Percentiles rank a stretch among this genome's conserved stretches.
Conservation (phyloP, 2,113 vertebrate species). For the Chaetodon auriga region DNA sequence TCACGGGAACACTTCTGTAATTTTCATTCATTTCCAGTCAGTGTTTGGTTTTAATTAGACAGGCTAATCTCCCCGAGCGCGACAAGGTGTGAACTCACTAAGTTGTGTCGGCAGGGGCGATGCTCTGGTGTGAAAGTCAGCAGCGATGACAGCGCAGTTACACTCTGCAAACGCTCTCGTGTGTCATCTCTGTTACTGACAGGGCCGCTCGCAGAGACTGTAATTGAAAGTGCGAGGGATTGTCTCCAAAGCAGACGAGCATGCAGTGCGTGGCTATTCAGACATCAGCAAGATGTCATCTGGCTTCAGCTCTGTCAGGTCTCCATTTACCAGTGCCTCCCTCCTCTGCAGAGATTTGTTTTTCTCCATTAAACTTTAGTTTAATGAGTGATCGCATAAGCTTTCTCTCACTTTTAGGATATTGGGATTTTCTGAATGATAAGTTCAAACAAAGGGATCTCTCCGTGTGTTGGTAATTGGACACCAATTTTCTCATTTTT, state of each 20-base stretch:
- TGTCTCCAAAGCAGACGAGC: background rate
- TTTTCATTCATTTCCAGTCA: slow-evolving; percentile 6
- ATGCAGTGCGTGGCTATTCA: background rate
- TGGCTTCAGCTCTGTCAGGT: background rate
- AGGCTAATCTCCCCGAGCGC: slow-evolving; percentile 8
- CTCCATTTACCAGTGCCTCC: slow-evolving; percentile 14
- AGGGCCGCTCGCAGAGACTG: slow-evolving; percentile 6
- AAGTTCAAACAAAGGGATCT: slow-evolving; percentile 14
- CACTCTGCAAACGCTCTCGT: background rate
- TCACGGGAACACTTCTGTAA: background rate
- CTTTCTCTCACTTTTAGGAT: slow-evolving; percentile 3
- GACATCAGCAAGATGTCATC: slow-evolving; percentile 15
- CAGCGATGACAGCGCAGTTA: slow-evolving; percentile 22
- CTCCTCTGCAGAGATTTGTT: background rate
- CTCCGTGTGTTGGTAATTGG: slow-evolving; percentile 20
- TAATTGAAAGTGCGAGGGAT: slow-evolving; percentile 30
- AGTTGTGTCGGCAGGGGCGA: slow-evolving; percentile 15
- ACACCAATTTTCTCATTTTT: slow-evolving; percentile 20
- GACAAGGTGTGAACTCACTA: slow-evolving; percentile 42
- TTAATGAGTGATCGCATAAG: slow-evolving; percentile 6
- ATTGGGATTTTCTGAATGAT: background rate
- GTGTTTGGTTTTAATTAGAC: slow-evolving; percentile 52
- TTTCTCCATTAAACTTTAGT: slow-evolving; percentile 5
- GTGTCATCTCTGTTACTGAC: slow-evolving; percentile 26
- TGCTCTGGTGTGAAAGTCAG: background rate